Base-by-base conservation (phyloP, 1,140 invertebrate species). In the Aethina tumida region DNA sequence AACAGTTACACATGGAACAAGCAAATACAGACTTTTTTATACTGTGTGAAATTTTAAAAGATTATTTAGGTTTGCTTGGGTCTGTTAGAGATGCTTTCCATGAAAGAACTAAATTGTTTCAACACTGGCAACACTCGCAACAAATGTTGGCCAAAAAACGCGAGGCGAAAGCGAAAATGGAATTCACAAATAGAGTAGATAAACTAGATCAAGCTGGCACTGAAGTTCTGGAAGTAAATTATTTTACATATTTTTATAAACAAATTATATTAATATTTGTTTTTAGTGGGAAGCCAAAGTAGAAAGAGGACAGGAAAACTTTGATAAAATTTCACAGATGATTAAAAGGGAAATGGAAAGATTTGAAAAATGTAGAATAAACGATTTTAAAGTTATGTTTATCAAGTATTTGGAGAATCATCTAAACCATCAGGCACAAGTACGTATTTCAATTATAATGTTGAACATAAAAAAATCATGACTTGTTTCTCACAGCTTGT, bases 81-180 rank as follows among this genome's bases (percentile, higher is more conserved):
- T 81, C 92, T 39, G 89, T 97, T 19, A 94, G 96, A 67, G 92
- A 95, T 59, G 90, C 94, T n/a, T 96, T 99, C 55, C 90, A 96
- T 59, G 94, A 98, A 64, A 73, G 96, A 52, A 92, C 97, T 0
- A 98, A 99, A 70, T 81, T 88, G 0, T 99, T 95, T 65, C 94
- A 98, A 67, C 87, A 85, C 51, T 98, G 95, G 90, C 93, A 98
- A 62, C 90, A 94, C 58, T 87, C 93, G 26, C 90, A 97, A 66
- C 79, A 89, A 65, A 92, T 85, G 63, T 62, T 99, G 16, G 91
- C 82, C 9, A 95, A 95, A 59, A 93, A 97, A 57, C 73, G 95
- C 28, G 95, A 99, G 63, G 77, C 79, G 41, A 97, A 97, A 63
- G 85, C 84, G 2, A 90, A 93, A 57, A 69, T 92, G 1, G 94